Evolutionary conservation across 2,113 vertebrate species (phyloP).

Genomic region (Pao palembangensis): DNA sequence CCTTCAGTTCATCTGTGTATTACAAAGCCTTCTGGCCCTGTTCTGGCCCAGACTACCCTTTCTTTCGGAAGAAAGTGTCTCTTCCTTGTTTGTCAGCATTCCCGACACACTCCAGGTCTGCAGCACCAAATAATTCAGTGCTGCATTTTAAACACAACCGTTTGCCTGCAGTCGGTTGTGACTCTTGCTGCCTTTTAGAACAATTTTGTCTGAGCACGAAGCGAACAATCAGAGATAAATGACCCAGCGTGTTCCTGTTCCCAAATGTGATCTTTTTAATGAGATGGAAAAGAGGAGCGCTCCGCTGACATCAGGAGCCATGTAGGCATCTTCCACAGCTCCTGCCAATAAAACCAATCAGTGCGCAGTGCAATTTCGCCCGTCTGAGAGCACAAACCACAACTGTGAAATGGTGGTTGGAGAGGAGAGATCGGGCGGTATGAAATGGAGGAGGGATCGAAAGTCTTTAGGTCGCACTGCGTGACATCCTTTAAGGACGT

Average conservation of each 20-base stretch:
- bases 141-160: too few species aligned
- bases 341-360: conserved; percentile 67
- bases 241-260: not conserved
- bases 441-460: not conserved
- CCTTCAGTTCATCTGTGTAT: too few species aligned
- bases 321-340: conserved; percentile 40
- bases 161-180: too few species aligned
- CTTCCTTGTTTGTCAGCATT: too few species aligned
- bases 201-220: too few species aligned
- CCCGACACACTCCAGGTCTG: too few species aligned
- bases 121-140: too few species aligned
- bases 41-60: too few species aligned
- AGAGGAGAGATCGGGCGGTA: not conserved
- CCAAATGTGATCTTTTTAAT: conserved; percentile 47
- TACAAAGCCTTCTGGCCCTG: too few species aligned
- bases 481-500: conserved; percentile 14
- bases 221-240: too few species aligned
- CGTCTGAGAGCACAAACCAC: not conserved
- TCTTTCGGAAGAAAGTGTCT: too few species aligned
- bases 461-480: conserved; percentile 25
- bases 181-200: too few species aligned
- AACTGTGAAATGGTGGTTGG: not conserved
- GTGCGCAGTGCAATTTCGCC: conserved; percentile 38
- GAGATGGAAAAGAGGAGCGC: conserved; percentile 51
- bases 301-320: conserved; percentile 50